A percentile compares a stretch with the other conserved stretches of the same genome.
Evolutionary conservation across 2,113 vertebrate species (phyloP).

Genomic region (Symphodus melops): DNA sequence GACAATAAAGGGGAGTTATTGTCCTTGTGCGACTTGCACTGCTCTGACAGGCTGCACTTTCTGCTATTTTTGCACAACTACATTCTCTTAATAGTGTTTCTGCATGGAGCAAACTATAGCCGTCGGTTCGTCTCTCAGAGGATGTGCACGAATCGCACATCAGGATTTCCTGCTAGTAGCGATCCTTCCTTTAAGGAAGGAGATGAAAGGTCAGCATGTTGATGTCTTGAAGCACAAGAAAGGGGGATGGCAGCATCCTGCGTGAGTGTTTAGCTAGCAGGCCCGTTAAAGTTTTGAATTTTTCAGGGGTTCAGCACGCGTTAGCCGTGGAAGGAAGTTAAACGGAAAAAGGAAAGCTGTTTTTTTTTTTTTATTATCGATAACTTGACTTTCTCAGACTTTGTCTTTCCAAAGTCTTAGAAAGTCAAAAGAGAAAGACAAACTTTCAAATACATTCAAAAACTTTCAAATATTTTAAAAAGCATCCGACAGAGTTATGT

Average conservation of each 20-base stretch:
- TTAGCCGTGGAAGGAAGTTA: no score
- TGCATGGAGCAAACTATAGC: slow-evolving; percentile 4
- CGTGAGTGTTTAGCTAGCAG: not conserved
- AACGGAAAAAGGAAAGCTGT: no score
- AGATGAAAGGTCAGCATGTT: slow-evolving; percentile 42
- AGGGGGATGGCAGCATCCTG: slow-evolving; percentile 12
- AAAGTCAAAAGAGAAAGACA: no score
- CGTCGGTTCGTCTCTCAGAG: slow-evolving; percentile 6
- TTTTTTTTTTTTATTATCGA: no score
- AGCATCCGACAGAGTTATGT: no score
- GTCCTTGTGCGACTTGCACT: not conserved
- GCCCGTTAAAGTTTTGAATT: not conserved
- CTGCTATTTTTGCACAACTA: slow-evolving; percentile 7
- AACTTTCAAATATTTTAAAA: no score
- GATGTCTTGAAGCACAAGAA: slow-evolving; percentile 16
- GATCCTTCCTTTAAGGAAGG: slow-evolving; percentile 51
- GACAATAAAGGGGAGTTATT: not conserved
- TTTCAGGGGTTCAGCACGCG: not conserved
- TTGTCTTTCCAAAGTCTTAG: no score
- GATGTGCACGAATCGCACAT: slow-evolving; percentile 2
- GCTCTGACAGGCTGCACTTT: not conserved
- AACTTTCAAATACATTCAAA: no score
- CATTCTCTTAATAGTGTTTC: not conserved
- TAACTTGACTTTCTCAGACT: no score
- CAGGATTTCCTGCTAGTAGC: slow-evolving; percentile 61